These are phyloP conservation scores for Eleginops maclovinus DNA, from an alignment of 2,113 vertebrate genomes.

Conservation along the genomic window DNA sequence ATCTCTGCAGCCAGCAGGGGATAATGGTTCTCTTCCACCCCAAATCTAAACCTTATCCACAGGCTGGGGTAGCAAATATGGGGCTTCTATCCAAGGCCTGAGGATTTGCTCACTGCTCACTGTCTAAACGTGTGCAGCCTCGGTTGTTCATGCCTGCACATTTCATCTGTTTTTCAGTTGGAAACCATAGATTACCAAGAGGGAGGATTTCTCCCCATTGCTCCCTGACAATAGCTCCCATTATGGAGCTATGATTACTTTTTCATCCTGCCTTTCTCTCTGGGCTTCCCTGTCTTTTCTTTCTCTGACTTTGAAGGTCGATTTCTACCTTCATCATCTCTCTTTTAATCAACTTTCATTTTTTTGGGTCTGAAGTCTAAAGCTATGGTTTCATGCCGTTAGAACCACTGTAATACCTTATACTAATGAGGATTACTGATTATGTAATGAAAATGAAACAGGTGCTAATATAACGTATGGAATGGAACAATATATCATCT, in stretches of 20 bases:
- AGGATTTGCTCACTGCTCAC: conserved; percentile 59
- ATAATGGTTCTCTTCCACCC: conserved; percentile 63
- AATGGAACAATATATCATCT: neutral
- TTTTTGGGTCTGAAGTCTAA: neutral
- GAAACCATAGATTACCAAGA: conserved; percentile 50
- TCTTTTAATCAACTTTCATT: neutral
- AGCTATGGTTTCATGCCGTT: conserved; percentile 2
- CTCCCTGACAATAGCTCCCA: conserved; percentile 48
- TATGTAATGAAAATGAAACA: neutral
- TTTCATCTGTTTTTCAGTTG: conserved; percentile 54
- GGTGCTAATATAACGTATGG: neutral
- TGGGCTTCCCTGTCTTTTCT: conserved; percentile 22
- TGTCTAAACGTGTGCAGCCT: conserved; percentile 37
- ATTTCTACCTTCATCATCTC: neutral
- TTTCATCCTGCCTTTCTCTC: conserved; percentile 24
- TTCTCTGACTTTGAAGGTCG: neutral
- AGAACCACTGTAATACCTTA: neutral
- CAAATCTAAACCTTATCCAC: conserved; percentile 60
- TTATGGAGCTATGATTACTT: conserved; percentile 48
- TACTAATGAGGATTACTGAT: neutral
- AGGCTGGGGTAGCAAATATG: conserved; percentile 45
- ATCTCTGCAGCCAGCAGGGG: conserved; percentile 78
- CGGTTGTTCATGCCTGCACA: conserved; percentile 55
- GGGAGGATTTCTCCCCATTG: conserved; percentile 27
- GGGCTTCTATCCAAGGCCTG: conserved; percentile 48